A percentile compares a stretch with the other conserved stretches of the same genome.
Conservation (phyloP, 1,140 invertebrate species). For the Lordiphosa clarofinis region DNA sequence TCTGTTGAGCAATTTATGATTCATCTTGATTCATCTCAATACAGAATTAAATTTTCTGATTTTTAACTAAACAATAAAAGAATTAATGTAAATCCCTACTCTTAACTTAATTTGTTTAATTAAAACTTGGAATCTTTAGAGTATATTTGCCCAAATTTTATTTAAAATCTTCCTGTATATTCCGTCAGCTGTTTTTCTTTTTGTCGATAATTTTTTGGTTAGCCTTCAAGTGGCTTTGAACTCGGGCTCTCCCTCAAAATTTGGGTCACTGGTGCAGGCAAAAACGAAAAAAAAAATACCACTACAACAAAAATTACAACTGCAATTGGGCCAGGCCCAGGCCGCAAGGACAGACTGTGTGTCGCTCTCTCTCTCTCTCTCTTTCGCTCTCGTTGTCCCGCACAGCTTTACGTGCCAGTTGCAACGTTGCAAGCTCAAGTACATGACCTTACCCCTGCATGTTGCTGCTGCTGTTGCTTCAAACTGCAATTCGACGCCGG, state of each 20-base stretch:
- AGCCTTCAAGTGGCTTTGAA: conserved; percentile 23
- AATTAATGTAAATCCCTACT: too few species aligned
- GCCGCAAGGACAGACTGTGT: neutral
- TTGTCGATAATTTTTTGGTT: too few species aligned
- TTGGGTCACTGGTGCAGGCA: conserved; percentile 20
- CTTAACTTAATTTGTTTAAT: too few species aligned
- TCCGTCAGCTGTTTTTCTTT: too few species aligned
- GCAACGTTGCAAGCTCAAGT: conserved; percentile 64
- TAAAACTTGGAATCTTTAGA: too few species aligned
- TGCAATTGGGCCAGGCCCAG: conserved; percentile 3
- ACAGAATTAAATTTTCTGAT: too few species aligned
- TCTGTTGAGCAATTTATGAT: too few species aligned
- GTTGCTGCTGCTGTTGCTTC: conserved; percentile 15
- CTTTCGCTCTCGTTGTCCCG: neutral
- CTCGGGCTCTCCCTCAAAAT: conserved; percentile 16
- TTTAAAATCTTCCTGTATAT: too few species aligned
- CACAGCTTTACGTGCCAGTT: conserved; percentile 45
- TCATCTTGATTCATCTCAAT: too few species aligned
- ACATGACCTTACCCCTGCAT: conserved; percentile 67
- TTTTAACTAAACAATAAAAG: too few species aligned
- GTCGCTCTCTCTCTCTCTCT: neutral
- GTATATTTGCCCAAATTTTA: too few species aligned
- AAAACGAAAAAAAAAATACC: too few species aligned
- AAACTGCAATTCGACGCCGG: conserved; percentile 15
- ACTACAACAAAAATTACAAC: neutral